phyloP scores from a whole-genome alignment of 2,888 invertebrate genomes.

The Mesopsocus fuscifrons region DNA sequence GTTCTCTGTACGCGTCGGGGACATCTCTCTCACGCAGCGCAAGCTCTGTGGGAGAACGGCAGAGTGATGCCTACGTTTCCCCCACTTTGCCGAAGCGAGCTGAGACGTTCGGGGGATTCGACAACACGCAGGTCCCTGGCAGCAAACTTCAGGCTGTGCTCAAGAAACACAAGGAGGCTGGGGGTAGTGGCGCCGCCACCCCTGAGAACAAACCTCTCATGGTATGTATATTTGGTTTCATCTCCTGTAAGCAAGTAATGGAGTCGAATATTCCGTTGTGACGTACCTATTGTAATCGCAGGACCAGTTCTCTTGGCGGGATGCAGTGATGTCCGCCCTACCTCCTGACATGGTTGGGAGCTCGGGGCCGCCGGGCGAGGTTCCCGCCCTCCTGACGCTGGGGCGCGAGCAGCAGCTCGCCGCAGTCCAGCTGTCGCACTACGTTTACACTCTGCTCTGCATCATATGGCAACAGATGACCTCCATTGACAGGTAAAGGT shows the following conservation, averaged over 20 bases:
- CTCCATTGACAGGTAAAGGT: constrained; percentile 50
- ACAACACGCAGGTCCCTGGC: constrained; percentile 25
- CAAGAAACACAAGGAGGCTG: constrained; percentile 11
- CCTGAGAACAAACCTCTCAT: constrained; percentile 5
- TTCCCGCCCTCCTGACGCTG: constrained; percentile 28
- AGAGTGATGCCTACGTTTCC: constrained; percentile 67
- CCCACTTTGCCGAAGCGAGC: constrained; percentile 80
- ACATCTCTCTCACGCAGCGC: constrained; percentile 73
- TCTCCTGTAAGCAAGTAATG: no score
- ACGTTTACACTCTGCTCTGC: constrained; percentile 69
- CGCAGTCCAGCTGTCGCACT: constrained; percentile 64
- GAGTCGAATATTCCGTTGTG: no score
- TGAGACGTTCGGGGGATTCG: constrained; percentile 93
- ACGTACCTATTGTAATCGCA: no score
- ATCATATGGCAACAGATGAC: constrained; percentile 82
- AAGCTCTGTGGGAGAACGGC: constrained; percentile 84
- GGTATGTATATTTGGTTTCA: background rate
- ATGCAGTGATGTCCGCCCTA: constrained; percentile 29
- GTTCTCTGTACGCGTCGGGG: constrained; percentile 50
- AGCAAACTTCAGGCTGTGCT: constrained; percentile 9
- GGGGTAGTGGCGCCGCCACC: background rate
- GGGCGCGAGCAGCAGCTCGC: constrained; percentile 47
- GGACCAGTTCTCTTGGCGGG: constrained; percentile 31
- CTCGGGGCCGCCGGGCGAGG: constrained; percentile 20
- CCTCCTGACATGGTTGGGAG: constrained; percentile 24